These are phyloP conservation scores for Tortricodes alternella DNA, from an alignment of 2,888 invertebrate genomes.

Conservation along the genomic window DNA sequence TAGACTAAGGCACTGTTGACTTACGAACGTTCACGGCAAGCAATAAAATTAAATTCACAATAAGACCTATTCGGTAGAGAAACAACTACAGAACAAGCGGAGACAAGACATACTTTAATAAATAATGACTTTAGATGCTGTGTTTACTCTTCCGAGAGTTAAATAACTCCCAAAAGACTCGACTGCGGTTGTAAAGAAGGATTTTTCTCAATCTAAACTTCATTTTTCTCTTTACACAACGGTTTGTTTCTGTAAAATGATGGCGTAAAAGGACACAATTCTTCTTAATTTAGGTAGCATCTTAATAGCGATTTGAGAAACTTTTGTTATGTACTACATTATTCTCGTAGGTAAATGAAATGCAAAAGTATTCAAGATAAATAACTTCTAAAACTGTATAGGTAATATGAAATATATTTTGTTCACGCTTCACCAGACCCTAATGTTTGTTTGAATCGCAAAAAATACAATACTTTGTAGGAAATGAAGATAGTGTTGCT, in stretches of 20 bases:
- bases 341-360: too few relatives aligned
- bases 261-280: background rate
- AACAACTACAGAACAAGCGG: background rate
- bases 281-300: background rate
- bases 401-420: background rate
- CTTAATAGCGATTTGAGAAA: too few relatives aligned
- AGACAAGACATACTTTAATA: slow-evolving; percentile 18
- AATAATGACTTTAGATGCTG: slow-evolving; percentile 14
- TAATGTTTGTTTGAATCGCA: slow-evolving; percentile 1
- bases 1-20: too few relatives aligned
- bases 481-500: slow-evolving; percentile 21
- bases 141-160: slow-evolving; percentile 20
- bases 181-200: slow-evolving; percentile 1
- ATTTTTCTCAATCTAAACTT: slow-evolving; percentile 21
- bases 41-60: slow-evolving; percentile 3
- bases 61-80: slow-evolving; percentile 6
- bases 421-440: background rate
- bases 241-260: background rate
- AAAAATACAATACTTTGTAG: slow-evolving; percentile 14
- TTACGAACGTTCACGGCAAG: background rate
- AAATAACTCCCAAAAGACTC: slow-evolving; percentile 12
- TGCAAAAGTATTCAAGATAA: too few relatives aligned
- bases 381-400: background rate
- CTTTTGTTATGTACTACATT: too few relatives aligned
- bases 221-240: background rate